Conservation (phyloP, 2,797 vertebrate genomes). For the Spheniscus humboldti region DNA sequence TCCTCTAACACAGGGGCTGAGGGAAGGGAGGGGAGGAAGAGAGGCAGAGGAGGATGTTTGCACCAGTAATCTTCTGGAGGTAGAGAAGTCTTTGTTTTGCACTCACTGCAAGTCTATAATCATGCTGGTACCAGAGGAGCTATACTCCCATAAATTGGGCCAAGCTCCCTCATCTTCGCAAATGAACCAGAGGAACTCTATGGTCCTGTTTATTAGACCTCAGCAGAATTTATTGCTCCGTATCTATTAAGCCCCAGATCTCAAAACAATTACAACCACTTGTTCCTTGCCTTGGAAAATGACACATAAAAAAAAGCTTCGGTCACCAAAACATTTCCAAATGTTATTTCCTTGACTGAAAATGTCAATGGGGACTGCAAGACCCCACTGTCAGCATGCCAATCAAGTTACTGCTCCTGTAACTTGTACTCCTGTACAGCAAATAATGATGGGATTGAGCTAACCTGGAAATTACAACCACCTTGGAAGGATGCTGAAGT, state of each 20-base stretch:
- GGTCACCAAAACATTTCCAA: background rate
- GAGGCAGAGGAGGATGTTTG: background rate
- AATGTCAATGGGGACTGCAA: background rate
- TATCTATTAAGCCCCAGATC: background rate
- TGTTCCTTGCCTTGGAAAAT: background rate
- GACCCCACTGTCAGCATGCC: background rate
- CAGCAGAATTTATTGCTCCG: background rate
- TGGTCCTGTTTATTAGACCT: background rate
- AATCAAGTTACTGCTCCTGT: background rate
- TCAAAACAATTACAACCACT: background rate
- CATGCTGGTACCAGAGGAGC: background rate
- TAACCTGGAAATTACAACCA: background rate
- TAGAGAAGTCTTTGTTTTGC: background rate
- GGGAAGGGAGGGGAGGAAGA: background rate
- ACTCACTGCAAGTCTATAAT: background rate
- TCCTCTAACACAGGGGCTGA: background rate
- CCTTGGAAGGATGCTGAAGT: background rate
- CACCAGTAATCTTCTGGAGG: background rate
- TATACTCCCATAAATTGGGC: background rate
- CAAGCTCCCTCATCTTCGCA: background rate
- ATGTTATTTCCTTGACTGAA: background rate
- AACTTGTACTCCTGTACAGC: background rate
- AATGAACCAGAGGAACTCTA: background rate
- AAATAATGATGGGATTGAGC: background rate
- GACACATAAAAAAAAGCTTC: background rate